These are phyloP conservation scores for Phrynocephalus forsythii DNA, from an alignment of 2,797 vertebrate species.

Conservation along the genomic window DNA sequence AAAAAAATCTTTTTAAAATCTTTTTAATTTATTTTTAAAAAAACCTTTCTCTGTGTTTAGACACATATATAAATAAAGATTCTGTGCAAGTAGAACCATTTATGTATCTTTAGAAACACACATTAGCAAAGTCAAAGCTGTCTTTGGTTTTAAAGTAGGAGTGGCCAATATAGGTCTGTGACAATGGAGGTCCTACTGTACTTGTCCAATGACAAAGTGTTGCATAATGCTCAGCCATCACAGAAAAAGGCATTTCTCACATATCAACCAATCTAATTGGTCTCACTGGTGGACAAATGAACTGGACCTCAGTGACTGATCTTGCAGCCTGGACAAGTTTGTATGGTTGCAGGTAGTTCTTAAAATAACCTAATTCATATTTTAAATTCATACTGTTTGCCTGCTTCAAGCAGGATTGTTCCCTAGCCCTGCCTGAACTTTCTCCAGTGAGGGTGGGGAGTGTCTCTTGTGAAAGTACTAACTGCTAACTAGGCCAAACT, in stretches of 20 bases:
- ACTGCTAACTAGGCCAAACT: too few species aligned
- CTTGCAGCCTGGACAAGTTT: background rate
- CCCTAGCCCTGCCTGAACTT: too few species aligned
- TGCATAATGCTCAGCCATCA: background rate
- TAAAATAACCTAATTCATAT: background rate
- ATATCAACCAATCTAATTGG: background rate
- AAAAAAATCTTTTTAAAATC: too few species aligned
- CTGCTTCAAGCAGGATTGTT: background rate
- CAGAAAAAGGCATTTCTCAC: background rate
- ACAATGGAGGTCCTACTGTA: background rate
- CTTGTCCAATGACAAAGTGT: background rate
- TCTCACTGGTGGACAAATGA: background rate
- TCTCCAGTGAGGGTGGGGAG: too few species aligned
- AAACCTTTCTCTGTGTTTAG: too few species aligned
- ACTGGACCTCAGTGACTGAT: background rate
- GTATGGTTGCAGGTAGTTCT: background rate
- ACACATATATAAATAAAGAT: too few species aligned
- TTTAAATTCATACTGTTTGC: background rate
- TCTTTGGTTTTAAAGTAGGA: background rate
- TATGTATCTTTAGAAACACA: too few species aligned
- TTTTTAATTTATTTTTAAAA: too few species aligned
- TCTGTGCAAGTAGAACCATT: too few species aligned
- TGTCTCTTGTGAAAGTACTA: too few species aligned
- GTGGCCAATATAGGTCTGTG: background rate
- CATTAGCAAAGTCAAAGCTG: background rate